Evolutionary conservation across 1,140 invertebrate genomes (phyloP).

Genomic region (Bemisia tabaci): DNA sequence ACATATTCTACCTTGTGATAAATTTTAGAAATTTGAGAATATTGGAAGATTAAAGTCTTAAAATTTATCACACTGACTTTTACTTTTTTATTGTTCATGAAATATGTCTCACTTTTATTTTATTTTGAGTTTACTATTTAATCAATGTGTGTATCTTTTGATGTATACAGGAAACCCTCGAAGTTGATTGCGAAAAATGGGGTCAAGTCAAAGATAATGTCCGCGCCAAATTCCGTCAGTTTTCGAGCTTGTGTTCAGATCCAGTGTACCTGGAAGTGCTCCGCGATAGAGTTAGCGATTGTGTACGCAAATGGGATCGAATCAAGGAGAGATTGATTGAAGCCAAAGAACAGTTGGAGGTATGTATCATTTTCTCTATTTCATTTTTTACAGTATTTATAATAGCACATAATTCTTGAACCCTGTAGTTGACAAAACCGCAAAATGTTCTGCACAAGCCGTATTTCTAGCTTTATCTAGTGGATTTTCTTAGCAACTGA

Average conservation of each 20-base stretch:
- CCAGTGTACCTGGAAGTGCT: conserved; percentile 45
- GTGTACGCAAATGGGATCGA: conserved; percentile 28
- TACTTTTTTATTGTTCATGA: too few relatives aligned
- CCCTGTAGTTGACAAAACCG: too few relatives aligned
- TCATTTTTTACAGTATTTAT: not conserved
- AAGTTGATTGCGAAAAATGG: conserved; percentile 48
- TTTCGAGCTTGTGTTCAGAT: conserved; percentile 45
- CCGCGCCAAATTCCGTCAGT: conserved; percentile 43
- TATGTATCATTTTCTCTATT: conserved; percentile 3
- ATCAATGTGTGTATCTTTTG: too few relatives aligned
- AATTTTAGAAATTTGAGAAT: conserved; percentile 4
- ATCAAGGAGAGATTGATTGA: conserved; percentile 24
- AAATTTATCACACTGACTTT: too few relatives aligned
- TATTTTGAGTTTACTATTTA: too few relatives aligned
- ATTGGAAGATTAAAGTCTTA: conserved; percentile 5
- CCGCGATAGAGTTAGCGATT: conserved; percentile 35
- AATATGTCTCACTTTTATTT: too few relatives aligned
- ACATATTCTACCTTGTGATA: too few relatives aligned
- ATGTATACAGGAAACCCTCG: conserved; percentile 41
- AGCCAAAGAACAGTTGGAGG: conserved; percentile 20
- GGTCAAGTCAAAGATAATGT: conserved; percentile 44
- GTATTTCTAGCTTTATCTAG: too few relatives aligned
- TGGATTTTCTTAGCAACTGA: too few relatives aligned
- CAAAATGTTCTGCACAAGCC: too few relatives aligned
- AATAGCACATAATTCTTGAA: too few relatives aligned